phyloP scores from a whole-genome alignment of 2,888 invertebrate species.

The Ophioninae sp. region DNA sequence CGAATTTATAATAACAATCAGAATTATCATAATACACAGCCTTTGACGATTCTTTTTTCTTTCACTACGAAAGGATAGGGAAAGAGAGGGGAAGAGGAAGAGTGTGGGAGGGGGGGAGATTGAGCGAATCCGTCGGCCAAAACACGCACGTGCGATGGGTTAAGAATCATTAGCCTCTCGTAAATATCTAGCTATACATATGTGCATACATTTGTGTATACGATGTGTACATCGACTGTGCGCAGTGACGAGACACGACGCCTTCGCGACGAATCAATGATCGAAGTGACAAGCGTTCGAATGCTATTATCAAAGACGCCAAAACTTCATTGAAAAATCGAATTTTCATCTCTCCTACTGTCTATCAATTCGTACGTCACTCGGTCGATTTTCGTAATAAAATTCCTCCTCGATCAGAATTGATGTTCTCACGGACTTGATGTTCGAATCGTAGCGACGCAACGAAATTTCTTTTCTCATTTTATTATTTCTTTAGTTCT shows the following conservation, averaged over 20 bases:
- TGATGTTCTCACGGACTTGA: too few species aligned
- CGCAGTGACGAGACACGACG: slow-evolving; percentile 34
- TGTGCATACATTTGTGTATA: slow-evolving; percentile 25
- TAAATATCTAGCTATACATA: slow-evolving; percentile 39
- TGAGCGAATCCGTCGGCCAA: slow-evolving; percentile 46
- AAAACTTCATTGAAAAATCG: too few species aligned
- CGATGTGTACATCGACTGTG: slow-evolving; percentile 9
- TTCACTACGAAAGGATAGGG: background rate
- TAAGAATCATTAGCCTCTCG: slow-evolving; percentile 56
- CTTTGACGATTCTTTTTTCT: slow-evolving; percentile 1
- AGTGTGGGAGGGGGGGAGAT: background rate
- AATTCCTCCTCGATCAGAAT: too few species aligned
- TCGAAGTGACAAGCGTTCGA: slow-evolving; percentile 21
- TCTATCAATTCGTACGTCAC: too few species aligned
- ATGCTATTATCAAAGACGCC: too few species aligned
- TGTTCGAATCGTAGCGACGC: too few species aligned
- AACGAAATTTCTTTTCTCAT: too few species aligned
- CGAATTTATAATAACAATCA: slow-evolving; percentile 28
- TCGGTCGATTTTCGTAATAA: background rate
- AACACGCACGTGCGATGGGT: slow-evolving; percentile 59
- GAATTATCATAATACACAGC: slow-evolving; percentile 20
- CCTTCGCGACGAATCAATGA: slow-evolving; percentile 56
- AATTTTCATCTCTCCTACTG: too few species aligned
- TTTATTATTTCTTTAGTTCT: too few species aligned
- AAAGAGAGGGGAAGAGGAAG: background rate